Evolutionary conservation across 1,140 invertebrate species (phyloP).

Genomic region (Eueides isabella): DNA sequence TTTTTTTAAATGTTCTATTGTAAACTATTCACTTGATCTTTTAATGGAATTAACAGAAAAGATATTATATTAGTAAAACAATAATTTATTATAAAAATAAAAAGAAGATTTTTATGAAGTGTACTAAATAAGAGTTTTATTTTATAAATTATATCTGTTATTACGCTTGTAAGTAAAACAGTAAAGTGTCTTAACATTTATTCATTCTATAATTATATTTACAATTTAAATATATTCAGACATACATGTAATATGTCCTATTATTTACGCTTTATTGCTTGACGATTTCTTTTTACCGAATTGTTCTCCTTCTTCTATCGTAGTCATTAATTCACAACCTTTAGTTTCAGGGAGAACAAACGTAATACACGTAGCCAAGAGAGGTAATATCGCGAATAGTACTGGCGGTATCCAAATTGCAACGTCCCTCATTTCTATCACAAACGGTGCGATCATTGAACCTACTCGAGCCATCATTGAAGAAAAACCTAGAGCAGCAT

Average conservation of each 20-base stretch:
- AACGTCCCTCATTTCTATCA: slow-evolving; percentile 77
- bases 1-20: too few relatives aligned
- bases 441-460: slow-evolving; percentile 86
- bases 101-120: background rate
- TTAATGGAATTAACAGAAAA: background rate
- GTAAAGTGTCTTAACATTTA: slow-evolving; percentile 10
- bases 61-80: background rate
- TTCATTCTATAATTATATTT: slow-evolving; percentile 8
- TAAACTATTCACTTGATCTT: too few relatives aligned
- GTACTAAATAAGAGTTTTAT: background rate
- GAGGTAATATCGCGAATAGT: slow-evolving; percentile 85
- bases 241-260: background rate
- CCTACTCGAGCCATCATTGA: slow-evolving; percentile 87
- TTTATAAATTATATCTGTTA: background rate
- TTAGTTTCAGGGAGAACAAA: slow-evolving; percentile 89
- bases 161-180: background rate
- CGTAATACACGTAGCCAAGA: slow-evolving; percentile 85
- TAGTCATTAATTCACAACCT: slow-evolving; percentile 88
- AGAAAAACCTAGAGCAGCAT: slow-evolving; percentile 85
- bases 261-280: slow-evolving; percentile 15
- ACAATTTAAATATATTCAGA: too few relatives aligned
- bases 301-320: slow-evolving; percentile 89
- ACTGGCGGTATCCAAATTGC: slow-evolving; percentile 85
- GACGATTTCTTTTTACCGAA: slow-evolving; percentile 83
- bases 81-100: background rate